Conservation (phyloP, 2,113 vertebrate genomes). For the Phaethornis superciliosus region DNA sequence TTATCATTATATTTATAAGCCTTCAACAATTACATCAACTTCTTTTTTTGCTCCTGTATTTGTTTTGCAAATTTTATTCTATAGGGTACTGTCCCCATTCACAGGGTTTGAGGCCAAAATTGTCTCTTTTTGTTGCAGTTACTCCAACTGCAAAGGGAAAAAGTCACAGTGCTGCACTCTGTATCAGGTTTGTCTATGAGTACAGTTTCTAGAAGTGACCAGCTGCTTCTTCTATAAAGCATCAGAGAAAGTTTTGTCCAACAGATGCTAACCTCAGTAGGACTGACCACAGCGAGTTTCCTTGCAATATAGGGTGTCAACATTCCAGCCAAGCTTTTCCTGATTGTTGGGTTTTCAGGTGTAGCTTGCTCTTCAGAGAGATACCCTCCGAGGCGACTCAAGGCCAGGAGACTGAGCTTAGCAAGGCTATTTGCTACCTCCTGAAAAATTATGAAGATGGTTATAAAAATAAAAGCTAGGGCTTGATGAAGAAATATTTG, state of each 20-base stretch:
- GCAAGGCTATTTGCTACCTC: conserved; percentile 95
- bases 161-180: neutral
- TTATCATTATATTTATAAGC: neutral
- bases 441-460: conserved; percentile 50
- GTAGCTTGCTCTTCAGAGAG: conserved; percentile 78
- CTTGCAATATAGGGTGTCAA: conserved; percentile 92
- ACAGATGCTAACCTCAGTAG: conserved; percentile 82
- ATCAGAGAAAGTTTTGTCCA: neutral
- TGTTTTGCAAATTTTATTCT: neutral
- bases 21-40: neutral
- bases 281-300: conserved; percentile 83
- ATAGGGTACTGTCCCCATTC: neutral
- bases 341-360: conserved; percentile 92
- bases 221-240: neutral
- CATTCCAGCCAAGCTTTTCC: conserved; percentile 94
- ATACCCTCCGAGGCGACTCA: conserved; percentile 93
- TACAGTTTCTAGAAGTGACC: neutral
- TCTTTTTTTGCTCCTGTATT: neutral
- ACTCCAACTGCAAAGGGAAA: neutral
- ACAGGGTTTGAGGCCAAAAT: neutral
- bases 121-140: neutral
- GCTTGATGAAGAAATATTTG: neutral
- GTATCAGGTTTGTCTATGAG: neutral
- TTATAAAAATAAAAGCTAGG: neutral
- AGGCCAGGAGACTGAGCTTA: conserved; percentile 88